Percentiles rank a stretch among this genome's conserved stretches.
These are phyloP conservation scores for Poeciliopsis infans DNA, from an alignment of 2,797 vertebrate species.

Conservation along the genomic window DNA sequence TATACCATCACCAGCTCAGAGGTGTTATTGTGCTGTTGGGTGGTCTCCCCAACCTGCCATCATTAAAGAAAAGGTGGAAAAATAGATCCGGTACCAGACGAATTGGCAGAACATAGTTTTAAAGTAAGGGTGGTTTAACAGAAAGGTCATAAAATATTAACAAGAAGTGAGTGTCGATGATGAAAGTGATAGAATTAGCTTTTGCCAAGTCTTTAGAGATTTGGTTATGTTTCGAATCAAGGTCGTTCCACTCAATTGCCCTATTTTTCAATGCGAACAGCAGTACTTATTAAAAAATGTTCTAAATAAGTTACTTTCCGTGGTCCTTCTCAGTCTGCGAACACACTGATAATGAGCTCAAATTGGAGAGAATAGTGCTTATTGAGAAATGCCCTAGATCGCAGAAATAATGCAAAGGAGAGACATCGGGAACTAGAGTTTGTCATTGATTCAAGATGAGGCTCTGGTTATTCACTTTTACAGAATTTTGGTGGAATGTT, in stretches of 20 bases:
- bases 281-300: constrained; percentile 75
- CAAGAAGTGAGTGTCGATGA: constrained; percentile 66
- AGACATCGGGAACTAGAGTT: constrained; percentile 27
- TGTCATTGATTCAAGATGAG: constrained; percentile 13
- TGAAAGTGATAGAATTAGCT: constrained; percentile 80
- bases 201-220: constrained; percentile 70
- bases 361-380: constrained; percentile 53
- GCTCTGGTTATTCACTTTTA: constrained; percentile 39
- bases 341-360: constrained; percentile 62
- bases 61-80: constrained; percentile 60
- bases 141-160: constrained; percentile 61
- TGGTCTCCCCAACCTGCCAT: constrained; percentile 54
- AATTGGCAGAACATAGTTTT: constrained; percentile 64
- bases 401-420: constrained; percentile 33
- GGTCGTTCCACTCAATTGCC: constrained; percentile 74
- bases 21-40: constrained; percentile 72
- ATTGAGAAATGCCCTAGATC: constrained; percentile 44
- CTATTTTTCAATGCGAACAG: constrained; percentile 71
- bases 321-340: constrained; percentile 54
- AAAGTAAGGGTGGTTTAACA: constrained; percentile 60
- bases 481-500: constrained; percentile 32
- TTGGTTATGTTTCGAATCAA: constrained; percentile 77
- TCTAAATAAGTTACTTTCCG: constrained; percentile 75
- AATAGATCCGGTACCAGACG: constrained; percentile 51
- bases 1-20: constrained; percentile 60